These are phyloP conservation scores for Oxytorus armatus DNA, from an alignment of 2,888 invertebrate species.

Conservation along the genomic window DNA sequence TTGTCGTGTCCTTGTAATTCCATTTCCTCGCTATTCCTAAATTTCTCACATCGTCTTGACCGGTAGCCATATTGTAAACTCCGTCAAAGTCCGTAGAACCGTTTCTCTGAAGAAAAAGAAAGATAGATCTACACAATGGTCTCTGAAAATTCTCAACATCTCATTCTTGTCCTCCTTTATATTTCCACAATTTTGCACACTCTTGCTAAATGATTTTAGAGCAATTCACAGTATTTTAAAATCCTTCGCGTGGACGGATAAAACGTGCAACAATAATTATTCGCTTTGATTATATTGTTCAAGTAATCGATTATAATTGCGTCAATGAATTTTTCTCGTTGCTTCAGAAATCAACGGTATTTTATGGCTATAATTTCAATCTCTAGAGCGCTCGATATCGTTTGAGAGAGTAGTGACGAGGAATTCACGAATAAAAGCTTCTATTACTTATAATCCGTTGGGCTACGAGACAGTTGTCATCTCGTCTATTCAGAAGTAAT, in stretches of 20 bases:
- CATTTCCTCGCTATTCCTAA: constrained; percentile 90
- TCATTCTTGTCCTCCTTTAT: too few relatives aligned
- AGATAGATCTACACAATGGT: not conserved
- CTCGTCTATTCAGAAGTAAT: constrained; percentile 78
- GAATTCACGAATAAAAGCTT: constrained; percentile 76
- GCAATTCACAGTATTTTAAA: too few relatives aligned
- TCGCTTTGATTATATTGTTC: constrained; percentile 4
- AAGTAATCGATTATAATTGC: constrained; percentile 23
- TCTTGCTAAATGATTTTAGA: too few relatives aligned
- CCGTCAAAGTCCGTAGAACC: constrained; percentile 91
- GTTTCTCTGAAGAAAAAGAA: constrained; percentile 87
- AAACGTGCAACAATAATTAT: too few relatives aligned
- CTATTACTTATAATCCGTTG: constrained; percentile 77
- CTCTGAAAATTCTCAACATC: too few relatives aligned
- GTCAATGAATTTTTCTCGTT: not conserved
- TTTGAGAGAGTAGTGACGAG: constrained; percentile 48
- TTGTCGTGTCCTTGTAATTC: constrained; percentile 88
- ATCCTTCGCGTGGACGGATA: too few relatives aligned
- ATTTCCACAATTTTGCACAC: too few relatives aligned
- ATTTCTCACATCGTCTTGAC: constrained; percentile 86
- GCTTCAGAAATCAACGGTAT: not conserved
- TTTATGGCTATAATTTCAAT: too few relatives aligned
- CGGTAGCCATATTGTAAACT: constrained; percentile 91
- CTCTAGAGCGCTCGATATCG: too few relatives aligned
- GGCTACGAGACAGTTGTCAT: constrained; percentile 75